phyloP scores from a whole-genome alignment of 1,140 invertebrate species.

The Probaryconus sp. region DNA sequence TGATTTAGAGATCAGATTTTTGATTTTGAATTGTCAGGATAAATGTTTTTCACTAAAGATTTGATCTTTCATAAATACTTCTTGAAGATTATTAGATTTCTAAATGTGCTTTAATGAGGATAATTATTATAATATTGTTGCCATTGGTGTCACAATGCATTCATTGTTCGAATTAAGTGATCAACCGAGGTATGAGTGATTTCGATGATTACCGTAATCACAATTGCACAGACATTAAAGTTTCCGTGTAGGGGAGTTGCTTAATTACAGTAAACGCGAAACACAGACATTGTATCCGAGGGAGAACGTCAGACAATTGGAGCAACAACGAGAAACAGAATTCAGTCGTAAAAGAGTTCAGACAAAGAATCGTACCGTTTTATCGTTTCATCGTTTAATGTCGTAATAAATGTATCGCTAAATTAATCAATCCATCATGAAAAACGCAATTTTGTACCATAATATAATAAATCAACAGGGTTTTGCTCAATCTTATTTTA shows the following conservation, averaged over 20 bases:
- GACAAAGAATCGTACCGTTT: constrained; percentile 55
- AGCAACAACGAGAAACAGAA: constrained; percentile 36
- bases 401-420: constrained; percentile 56
- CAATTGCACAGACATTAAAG: constrained; percentile 29
- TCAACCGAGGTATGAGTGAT: constrained; percentile 43
- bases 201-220: constrained; percentile 54
- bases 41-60: too few relatives aligned
- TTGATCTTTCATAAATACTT: too few relatives aligned
- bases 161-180: constrained; percentile 51
- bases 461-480: too few relatives aligned
- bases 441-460: constrained; percentile 31
- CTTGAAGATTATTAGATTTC: too few relatives aligned
- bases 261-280: constrained; percentile 49
- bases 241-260: constrained; percentile 37
- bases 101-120: constrained; percentile 33
- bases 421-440: constrained; percentile 49
- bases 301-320: constrained; percentile 21
- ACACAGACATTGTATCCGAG: constrained; percentile 29
- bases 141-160: constrained; percentile 26
- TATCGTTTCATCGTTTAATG: constrained; percentile 44
- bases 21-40: too few relatives aligned
- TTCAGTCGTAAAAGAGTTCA: constrained; percentile 47
- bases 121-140: constrained; percentile 29
- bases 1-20: too few relatives aligned
- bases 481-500: too few relatives aligned